Evolutionary conservation across 64 coral and sea anemone genomes (phyloP).

Genomic region (Cladopsammia gracilis): DNA sequence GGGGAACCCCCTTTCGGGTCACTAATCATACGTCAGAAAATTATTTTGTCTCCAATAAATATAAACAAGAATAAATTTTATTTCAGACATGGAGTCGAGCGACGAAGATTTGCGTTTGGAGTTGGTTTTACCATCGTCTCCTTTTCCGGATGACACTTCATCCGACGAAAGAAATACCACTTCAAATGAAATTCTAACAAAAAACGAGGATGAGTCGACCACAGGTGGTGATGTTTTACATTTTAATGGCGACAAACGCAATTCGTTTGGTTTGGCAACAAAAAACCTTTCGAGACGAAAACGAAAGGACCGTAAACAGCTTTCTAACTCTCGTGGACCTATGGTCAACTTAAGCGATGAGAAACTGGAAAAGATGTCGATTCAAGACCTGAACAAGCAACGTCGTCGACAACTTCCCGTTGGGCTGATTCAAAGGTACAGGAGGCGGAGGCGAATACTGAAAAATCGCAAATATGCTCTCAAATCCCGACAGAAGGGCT

Average conservation of each 20-base stretch:
- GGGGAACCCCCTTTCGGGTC: too few relatives aligned
- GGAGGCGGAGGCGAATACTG: conserved; percentile 27
- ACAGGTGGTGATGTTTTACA: too few relatives aligned
- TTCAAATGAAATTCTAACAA: neutral
- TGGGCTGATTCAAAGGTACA: neutral
- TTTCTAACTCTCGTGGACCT: neutral
- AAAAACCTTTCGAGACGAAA: neutral
- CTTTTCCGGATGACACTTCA: neutral
- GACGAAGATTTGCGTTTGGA: neutral
- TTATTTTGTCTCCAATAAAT: neutral
- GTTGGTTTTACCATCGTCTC: neutral
- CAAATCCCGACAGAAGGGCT: conserved; percentile 40
- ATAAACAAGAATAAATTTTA: neutral
- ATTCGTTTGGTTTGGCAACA: neutral
- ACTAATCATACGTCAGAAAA: neutral
- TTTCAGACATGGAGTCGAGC: neutral
- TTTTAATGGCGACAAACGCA: neutral
- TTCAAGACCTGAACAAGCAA: conserved; percentile 56
- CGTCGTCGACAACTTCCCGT: conserved; percentile 23
- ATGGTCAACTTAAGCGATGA: conserved; percentile 2
- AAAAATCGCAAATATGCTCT: conserved; percentile 70
- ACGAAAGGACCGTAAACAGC: neutral
- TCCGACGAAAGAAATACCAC: neutral
- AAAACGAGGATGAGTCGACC: neutral
- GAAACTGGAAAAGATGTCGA: conserved; percentile 31